Base-by-base conservation (phyloP, 2,113 vertebrate genomes). In the Eurystomus gularis region DNA sequence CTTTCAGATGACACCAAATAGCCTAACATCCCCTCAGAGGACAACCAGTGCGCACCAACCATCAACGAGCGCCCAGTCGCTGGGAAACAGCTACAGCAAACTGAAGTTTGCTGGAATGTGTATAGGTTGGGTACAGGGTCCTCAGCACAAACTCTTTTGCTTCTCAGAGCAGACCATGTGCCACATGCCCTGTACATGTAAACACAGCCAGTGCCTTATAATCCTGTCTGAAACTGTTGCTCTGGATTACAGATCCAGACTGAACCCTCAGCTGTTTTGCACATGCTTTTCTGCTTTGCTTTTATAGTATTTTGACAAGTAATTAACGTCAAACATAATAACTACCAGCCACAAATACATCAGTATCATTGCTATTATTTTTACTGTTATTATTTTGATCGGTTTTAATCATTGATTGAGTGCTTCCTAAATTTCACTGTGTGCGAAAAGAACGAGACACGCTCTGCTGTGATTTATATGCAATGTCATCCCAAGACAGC, bases 391-490 rank as follows among this genome's bases (percentile, higher is more conserved):
- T 90, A 64, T 86, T 95, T 82, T 77, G 78, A 93, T 97, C 49
- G 42, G 68, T 94, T 95, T 96, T 95, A 95, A 93, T 88, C 60
- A 57, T 23, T 71, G 88, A 81, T 75, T 83, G 93, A 95, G 73
- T 39, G 48, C 83, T 84, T 93, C 82, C 88, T 94, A 65, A 90
- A 91, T 92, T 84, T 75, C 48, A 60, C 7, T 66, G 60, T 57
- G 65, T 75, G 61, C 71, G 77, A 90, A 71, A 82, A 86, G 68
- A 90, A 68, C 52, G 26, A 92, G 88, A 84, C 76, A 84, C 31
- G 8, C 48, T 92, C 42, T 71, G 48, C 61, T 82, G 2, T 79
- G 82, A 95, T 92, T 97, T 96, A 84, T 75, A 76, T 61, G 77
- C 44, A 78, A 2, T 80, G 90, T 83, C 92, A 93, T 75, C 51